Percentiles rank a stretch among this genome's conserved stretches.
phyloP scores from a whole-genome alignment of 2,797 vertebrate genomes.

The Vespertilio murinus region DNA sequence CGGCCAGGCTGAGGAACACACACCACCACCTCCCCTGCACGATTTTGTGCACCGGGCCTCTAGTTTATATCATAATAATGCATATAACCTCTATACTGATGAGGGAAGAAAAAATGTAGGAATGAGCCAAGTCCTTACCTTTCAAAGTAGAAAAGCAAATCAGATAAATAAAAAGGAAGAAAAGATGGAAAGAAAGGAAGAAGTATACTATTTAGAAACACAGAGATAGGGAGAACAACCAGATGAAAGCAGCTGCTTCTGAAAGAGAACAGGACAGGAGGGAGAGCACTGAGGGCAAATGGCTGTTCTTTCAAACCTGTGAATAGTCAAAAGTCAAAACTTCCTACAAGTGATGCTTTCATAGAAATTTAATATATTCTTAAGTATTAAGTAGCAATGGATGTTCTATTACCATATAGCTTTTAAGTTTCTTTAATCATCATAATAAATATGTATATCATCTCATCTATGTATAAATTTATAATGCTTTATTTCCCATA shows the following conservation, averaged over 20 bases:
- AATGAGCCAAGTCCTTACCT: neutral
- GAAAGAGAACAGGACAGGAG: neutral
- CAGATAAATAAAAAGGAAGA: neutral
- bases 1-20: no score
- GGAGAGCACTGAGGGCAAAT: neutral
- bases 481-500: neutral
- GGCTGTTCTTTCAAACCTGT: neutral
- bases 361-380: neutral
- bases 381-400: neutral
- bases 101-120: neutral
- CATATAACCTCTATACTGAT: neutral
- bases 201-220: neutral
- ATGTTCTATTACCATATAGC: neutral
- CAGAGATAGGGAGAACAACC: neutral
- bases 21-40: no score
- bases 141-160: neutral
- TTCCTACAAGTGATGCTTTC: neutral
- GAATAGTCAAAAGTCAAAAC: neutral
- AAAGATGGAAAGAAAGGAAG: neutral
- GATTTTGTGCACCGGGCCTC: no score
- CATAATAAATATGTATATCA: neutral
- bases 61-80: neutral
- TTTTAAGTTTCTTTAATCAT: conserved; percentile 14
- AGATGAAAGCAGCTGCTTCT: neutral
- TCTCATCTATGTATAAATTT: neutral